Conservation (phyloP, 1,140 invertebrate genomes). For the Zaprionus nigranus region DNA sequence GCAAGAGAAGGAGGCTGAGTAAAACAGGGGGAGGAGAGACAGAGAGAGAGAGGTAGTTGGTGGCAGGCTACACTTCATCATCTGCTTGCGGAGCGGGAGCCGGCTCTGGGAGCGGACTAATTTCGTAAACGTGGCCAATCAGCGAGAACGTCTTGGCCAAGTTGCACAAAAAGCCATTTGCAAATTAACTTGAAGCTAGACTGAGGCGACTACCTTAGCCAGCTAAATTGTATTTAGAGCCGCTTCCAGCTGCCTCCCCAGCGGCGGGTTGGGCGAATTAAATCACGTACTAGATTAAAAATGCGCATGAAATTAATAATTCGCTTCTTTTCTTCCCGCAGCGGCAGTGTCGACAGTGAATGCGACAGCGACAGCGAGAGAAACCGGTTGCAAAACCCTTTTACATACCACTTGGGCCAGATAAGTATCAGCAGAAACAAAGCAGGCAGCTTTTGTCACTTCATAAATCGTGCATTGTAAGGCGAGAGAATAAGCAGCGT, state of each 20-base stretch:
- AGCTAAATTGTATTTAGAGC: slow-evolving; percentile 81
- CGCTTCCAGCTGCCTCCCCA: slow-evolving; percentile 36
- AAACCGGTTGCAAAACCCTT: slow-evolving; percentile 33
- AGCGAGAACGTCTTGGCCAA: slow-evolving; percentile 35
- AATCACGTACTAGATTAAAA: slow-evolving; percentile 84
- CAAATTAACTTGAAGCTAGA: slow-evolving; percentile 80
- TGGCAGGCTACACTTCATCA: slow-evolving; percentile 58
- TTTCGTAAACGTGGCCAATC: slow-evolving; percentile 80
- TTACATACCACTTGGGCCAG: slow-evolving; percentile 11
- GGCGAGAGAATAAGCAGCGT: slow-evolving; percentile 12
- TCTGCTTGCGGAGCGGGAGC: slow-evolving; percentile 8
- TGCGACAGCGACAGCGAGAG: neutral
- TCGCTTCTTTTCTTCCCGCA: slow-evolving; percentile 10
- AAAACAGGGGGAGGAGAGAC: slow-evolving; percentile 10
- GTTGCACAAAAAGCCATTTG: slow-evolving; percentile 74
- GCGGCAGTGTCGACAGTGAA: slow-evolving; percentile 1
- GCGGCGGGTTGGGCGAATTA: slow-evolving; percentile 61
- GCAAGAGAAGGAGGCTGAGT: neutral
- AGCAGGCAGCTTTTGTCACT: slow-evolving; percentile 65
- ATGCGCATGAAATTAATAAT: slow-evolving; percentile 83
- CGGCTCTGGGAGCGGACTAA: slow-evolving; percentile 53
- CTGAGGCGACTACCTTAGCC: slow-evolving; percentile 16
- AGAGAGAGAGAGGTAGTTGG: neutral
- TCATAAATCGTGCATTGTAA: slow-evolving; percentile 67
- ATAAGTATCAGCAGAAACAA: slow-evolving; percentile 25